These are phyloP conservation scores for Euura lappo DNA, from an alignment of 1,140 invertebrate species.

Conservation along the genomic window DNA sequence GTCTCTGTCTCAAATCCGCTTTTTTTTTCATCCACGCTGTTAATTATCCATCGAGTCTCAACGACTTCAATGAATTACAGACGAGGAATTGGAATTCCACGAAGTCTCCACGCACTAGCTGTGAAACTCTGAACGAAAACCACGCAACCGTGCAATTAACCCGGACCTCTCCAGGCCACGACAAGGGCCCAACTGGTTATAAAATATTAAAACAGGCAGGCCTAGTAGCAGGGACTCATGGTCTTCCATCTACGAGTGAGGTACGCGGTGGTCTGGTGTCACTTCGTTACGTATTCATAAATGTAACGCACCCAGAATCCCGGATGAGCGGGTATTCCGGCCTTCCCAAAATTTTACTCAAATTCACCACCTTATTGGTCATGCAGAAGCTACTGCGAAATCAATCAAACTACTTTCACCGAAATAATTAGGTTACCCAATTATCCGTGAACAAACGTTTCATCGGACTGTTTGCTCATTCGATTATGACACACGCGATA, in stretches of 20 bases:
- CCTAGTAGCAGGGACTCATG: not conserved
- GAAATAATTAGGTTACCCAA: too few relatives aligned
- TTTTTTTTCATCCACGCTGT: not conserved
- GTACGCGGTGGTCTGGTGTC: not conserved
- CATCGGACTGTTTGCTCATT: too few relatives aligned
- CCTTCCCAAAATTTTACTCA: too few relatives aligned
- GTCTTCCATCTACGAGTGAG: not conserved
- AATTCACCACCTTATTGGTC: too few relatives aligned
- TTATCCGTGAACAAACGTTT: too few relatives aligned
- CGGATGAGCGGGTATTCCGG: constrained; percentile 1
- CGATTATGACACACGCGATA: too few relatives aligned
- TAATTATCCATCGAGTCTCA: not conserved
- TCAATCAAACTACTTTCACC: too few relatives aligned
- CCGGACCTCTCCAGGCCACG: not conserved
- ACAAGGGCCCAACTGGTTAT: not conserved
- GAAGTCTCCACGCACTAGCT: not conserved
- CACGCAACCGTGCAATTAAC: not conserved
- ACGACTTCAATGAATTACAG: not conserved
- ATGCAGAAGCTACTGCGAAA: too few relatives aligned
- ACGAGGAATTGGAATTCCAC: not conserved
- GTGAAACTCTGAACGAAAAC: not conserved
- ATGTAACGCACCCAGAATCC: constrained; percentile 42
- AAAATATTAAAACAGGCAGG: constrained; percentile 2
- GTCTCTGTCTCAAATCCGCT: not conserved
- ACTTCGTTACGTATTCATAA: constrained; percentile 49